Conservation (phyloP, 2,113 vertebrate genomes). For the Charina bottae region DNA sequence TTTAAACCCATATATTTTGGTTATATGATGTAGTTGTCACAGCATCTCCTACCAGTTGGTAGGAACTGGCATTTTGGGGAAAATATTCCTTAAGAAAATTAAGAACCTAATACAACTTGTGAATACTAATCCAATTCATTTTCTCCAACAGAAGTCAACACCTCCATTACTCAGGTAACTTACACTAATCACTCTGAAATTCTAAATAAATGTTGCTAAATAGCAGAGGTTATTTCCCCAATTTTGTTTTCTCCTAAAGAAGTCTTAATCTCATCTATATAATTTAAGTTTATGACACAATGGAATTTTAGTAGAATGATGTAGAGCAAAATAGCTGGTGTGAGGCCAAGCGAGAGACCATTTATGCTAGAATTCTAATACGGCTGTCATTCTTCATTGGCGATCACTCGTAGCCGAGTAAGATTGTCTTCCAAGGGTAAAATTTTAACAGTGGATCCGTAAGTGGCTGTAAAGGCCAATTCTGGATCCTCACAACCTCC, state of each 20-base stretch:
- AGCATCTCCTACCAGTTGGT: neutral
- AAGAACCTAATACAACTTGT: neutral
- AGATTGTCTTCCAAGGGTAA: too few relatives aligned
- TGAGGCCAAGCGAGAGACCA: neutral
- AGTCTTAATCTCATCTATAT: neutral
- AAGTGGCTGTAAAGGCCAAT: too few relatives aligned
- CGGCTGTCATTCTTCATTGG: too few relatives aligned
- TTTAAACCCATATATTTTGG: slow-evolving; percentile 16
- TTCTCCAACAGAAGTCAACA: slow-evolving; percentile 60
- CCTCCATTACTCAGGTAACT: slow-evolving; percentile 60
- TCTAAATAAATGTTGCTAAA: neutral
- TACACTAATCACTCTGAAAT: neutral
- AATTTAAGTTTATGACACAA: neutral
- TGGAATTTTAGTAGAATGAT: neutral
- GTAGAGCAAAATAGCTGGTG: neutral
- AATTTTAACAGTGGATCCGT: too few relatives aligned
- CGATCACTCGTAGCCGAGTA: too few relatives aligned
- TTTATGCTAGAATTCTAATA: neutral
- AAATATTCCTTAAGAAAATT: slow-evolving; percentile 4
- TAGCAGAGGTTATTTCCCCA: neutral
- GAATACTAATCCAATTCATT: slow-evolving; percentile 5
- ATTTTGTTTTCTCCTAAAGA: neutral
- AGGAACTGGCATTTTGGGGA: neutral
- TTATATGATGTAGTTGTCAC: neutral
- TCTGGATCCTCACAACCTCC: too few relatives aligned